phyloP scores from a whole-genome alignment of 2,888 invertebrate genomes.

The Bembecia ichneumoniformis region DNA sequence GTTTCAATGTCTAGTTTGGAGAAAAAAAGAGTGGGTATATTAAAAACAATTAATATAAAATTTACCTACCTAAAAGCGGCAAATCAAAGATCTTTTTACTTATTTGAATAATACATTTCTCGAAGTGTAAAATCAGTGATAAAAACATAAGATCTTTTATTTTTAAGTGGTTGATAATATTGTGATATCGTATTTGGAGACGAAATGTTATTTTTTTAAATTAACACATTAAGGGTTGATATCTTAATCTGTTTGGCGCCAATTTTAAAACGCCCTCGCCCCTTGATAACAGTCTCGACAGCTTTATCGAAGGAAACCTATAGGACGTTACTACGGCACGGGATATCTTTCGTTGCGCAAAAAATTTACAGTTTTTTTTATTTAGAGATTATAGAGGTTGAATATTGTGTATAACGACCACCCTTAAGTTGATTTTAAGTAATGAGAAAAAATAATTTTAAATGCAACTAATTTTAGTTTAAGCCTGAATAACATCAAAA shows the following conservation, averaged over 20 bases:
- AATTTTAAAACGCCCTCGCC: constrained; percentile 55
- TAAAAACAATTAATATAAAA: too few relatives aligned
- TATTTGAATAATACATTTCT: too few relatives aligned
- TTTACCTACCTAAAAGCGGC: too few relatives aligned
- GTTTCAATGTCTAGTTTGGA: too few relatives aligned
- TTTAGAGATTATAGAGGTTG: constrained; percentile 35
- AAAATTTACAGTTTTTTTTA: constrained; percentile 42
- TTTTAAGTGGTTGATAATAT: too few relatives aligned
- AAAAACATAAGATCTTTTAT: too few relatives aligned
- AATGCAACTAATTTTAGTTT: too few relatives aligned
- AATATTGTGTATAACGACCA: not conserved
- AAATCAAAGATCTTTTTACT: too few relatives aligned
- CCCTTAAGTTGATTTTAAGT: not conserved
- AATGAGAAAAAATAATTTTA: not conserved
- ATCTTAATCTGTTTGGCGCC: constrained; percentile 69
- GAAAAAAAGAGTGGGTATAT: too few relatives aligned
- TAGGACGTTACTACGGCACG: not conserved
- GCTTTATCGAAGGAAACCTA: constrained; percentile 42
- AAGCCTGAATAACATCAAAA: too few relatives aligned
- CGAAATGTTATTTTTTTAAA: constrained; percentile 51
- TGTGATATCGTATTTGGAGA: not conserved
- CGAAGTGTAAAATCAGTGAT: too few relatives aligned
- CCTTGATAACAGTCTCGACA: constrained; percentile 57
- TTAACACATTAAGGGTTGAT: constrained; percentile 65
- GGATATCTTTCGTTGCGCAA: constrained; percentile 41